These are phyloP conservation scores for Lichenostomus cassidix DNA, from an alignment of 2,113 vertebrate species.

Conservation along the genomic window DNA sequence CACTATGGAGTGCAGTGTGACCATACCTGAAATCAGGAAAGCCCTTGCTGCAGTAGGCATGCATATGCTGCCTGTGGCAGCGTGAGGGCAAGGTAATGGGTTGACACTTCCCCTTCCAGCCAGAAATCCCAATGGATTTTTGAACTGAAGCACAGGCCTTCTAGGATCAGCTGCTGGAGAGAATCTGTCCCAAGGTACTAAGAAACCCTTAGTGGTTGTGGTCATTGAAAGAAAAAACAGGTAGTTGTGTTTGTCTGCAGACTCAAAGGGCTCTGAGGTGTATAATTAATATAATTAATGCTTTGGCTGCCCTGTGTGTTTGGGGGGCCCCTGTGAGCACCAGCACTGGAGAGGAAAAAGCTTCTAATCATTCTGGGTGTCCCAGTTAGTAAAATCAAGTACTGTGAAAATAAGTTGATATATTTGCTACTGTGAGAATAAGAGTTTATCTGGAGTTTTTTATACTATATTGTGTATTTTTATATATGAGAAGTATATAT, in stretches of 20 bases:
- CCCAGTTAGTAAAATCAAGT: conserved; percentile 42
- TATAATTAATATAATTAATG: neutral
- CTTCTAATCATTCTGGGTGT: neutral
- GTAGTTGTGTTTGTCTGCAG: neutral
- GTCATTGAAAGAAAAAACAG: fast-evolving
- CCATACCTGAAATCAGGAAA: neutral
- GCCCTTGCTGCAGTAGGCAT: neutral
- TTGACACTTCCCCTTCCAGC: neutral
- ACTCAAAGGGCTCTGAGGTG: too few relatives aligned
- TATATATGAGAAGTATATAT: conserved; percentile 61
- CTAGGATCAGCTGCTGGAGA: neutral
- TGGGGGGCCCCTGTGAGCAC: neutral
- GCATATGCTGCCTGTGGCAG: neutral
- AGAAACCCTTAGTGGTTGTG: neutral
- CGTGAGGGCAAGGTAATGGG: neutral
- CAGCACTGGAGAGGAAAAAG: neutral
- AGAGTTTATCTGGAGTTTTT: conserved; percentile 70
- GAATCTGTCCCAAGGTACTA: neutral
- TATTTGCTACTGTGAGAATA: conserved; percentile 76
- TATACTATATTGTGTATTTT: conserved; percentile 66
- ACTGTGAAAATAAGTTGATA: conserved; percentile 75
- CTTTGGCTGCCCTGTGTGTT: neutral
- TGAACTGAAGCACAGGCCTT: neutral
- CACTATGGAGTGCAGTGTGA: neutral
- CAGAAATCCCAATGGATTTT: neutral